phyloP scores from a whole-genome alignment of 2,888 invertebrate genomes.

The Euphydryas editha region DNA sequence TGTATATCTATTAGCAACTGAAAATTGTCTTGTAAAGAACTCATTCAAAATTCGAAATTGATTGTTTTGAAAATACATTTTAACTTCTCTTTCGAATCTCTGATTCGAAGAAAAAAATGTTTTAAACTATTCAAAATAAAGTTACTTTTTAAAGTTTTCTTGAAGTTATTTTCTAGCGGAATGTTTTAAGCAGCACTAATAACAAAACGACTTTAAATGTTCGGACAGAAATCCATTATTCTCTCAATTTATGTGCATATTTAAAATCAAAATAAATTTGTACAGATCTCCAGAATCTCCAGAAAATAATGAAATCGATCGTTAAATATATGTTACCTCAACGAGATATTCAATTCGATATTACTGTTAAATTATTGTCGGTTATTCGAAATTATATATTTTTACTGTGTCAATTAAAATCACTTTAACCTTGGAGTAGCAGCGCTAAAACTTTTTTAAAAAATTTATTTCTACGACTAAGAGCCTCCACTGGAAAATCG shows the following conservation, averaged over 20 bases:
- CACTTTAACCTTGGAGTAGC: no score
- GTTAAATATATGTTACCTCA: slow-evolving; percentile 26
- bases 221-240: slow-evolving; percentile 14
- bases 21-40: no score
- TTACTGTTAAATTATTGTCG: slow-evolving; percentile 17
- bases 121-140: neutral
- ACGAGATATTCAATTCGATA: slow-evolving; percentile 28
- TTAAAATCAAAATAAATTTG: slow-evolving; percentile 30
- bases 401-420: no score
- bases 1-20: no score
- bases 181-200: slow-evolving; percentile 15
- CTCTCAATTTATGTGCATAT: slow-evolving; percentile 36
- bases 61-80: neutral
- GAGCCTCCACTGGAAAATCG: no score
- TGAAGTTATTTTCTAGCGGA: neutral
- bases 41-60: no score
- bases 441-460: no score
- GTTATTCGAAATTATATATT: neutral
- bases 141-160: neutral
- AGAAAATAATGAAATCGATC: slow-evolving; percentile 9
- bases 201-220: slow-evolving; percentile 13
- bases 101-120: neutral
- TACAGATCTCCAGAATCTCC: slow-evolving; percentile 12
- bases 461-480: no score
- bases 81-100: neutral